Evolutionary conservation across 1,140 invertebrate genomes (phyloP).

Genomic region (Drosophila rhopaloa): DNA sequence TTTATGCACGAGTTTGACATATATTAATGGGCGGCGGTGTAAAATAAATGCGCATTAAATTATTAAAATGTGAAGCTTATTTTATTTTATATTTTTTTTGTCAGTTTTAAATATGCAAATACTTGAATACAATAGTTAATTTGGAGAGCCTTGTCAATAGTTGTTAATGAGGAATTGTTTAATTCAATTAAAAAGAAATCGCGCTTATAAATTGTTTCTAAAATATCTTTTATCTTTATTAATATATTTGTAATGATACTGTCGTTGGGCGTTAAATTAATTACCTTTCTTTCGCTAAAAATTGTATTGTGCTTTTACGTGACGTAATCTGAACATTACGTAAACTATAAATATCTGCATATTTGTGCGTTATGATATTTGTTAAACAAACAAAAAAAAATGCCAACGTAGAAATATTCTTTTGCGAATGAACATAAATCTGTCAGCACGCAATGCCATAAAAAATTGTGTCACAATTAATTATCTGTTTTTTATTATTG

Average conservation of each 20-base stretch:
- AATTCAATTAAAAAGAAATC: slow-evolving; percentile 26
- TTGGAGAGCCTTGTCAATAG: slow-evolving; percentile 21
- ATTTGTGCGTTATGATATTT: slow-evolving; percentile 4
- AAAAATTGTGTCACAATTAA: slow-evolving; percentile 77
- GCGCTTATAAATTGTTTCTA: background rate
- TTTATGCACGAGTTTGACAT: slow-evolving; percentile 62
- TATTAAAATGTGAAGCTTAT: slow-evolving; percentile 59
- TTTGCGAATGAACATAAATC: slow-evolving; percentile 72
- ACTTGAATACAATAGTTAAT: slow-evolving; percentile 24
- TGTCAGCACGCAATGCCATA: slow-evolving; percentile 74
- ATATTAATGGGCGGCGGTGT: slow-evolving; percentile 53
- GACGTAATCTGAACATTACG: slow-evolving; percentile 54
- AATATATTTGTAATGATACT: background rate
- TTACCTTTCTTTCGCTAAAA: background rate
- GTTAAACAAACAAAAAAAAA: slow-evolving; percentile 25
- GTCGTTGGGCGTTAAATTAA: background rate
- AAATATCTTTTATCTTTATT: background rate
- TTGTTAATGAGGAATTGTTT: slow-evolving; percentile 31
- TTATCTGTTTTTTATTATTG: slow-evolving; percentile 30
- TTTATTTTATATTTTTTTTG: slow-evolving; percentile 18
- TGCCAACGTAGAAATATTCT: slow-evolving; percentile 44
- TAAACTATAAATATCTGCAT: slow-evolving; percentile 28
- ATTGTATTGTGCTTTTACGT: slow-evolving; percentile 11
- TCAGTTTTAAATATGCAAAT: slow-evolving; percentile 29
- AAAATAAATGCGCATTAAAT: slow-evolving; percentile 64